Percentiles rank a stretch among this genome's conserved stretches.
Evolutionary conservation across 1,140 invertebrate genomes (phyloP).

Genomic region (Drosophila truncata): DNA sequence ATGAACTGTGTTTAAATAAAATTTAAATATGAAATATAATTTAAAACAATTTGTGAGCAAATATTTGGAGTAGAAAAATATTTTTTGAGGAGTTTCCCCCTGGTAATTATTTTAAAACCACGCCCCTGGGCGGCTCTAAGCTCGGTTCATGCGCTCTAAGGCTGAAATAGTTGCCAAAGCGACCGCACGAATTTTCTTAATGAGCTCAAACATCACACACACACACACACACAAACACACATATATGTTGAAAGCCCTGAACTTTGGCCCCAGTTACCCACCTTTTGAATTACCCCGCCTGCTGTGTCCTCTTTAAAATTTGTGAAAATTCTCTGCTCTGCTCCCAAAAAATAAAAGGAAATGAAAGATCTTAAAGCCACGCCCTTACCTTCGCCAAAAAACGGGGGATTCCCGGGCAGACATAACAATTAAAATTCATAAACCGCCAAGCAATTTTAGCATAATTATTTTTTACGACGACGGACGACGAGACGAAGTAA

Average conservation of each 20-base stretch:
- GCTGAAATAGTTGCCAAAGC: conserved; percentile 70
- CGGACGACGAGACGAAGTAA: conserved; percentile 11
- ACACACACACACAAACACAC: conserved; percentile 32
- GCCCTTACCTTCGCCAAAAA: conserved; percentile 14
- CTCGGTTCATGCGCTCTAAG: conserved; percentile 24
- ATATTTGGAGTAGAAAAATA: background rate
- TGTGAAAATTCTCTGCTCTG: conserved; percentile 48
- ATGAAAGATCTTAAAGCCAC: conserved; percentile 35
- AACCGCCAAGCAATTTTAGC: conserved; percentile 69
- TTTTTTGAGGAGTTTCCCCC: background rate
- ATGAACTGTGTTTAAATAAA: background rate
- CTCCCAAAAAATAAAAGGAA: conserved; percentile 47
- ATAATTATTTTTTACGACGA: conserved; percentile 73
- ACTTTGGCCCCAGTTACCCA: conserved; percentile 42
- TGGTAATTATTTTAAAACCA: background rate
- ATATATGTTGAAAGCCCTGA: conserved; percentile 17
- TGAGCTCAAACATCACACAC: conserved; percentile 67
- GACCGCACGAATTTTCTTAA: conserved; percentile 73
- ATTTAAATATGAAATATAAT: background rate
- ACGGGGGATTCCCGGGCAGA: conserved; percentile 22
- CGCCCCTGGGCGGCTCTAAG: conserved; percentile 16
- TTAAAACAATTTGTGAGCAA: background rate
- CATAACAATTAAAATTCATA: conserved; percentile 78
- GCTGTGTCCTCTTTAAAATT: conserved; percentile 46
- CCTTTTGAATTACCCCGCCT: background rate